Base-by-base conservation (phyloP, 2,888 invertebrate species). In the Cloeon dipterum region DNA sequence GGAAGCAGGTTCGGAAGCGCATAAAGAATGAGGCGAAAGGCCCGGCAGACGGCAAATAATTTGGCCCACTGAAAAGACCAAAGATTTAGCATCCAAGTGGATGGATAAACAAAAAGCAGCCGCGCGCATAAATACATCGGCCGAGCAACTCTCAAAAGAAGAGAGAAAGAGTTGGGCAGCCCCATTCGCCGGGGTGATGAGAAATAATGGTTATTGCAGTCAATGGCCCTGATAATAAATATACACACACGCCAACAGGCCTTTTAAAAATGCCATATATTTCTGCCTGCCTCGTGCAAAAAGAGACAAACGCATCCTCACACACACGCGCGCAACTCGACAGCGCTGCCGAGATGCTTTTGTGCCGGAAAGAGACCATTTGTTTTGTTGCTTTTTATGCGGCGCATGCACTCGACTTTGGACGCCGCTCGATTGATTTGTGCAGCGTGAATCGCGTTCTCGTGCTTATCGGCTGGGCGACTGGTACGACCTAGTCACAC, bases 121-220 rank as follows among this genome's bases (percentile, higher is more conserved):
- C n/a, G 5, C n/a, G n/a, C 29, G 11, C 29, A n/a, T 29, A 29
- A 14, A 29, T 29, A 29, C 29, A 29, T 29, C 21, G 29, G 25
- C n/a, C 8, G 29, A 29, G 29, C 16, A 29, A n/a, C 21, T 21
- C 21, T 8, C 21, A 29, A 29, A 29, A 5, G 16, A 16, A 29
- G 7, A 29, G 5, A 29, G 5, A 29, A 29, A 29, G n/a, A 29
- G 16, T n/a, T 14, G 5, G 5, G 7, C 21, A 21, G 21, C 29
- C 29, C 29, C 29, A 16, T 29, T 29, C n/a, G 16, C n/a, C 7
- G 29, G 7, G 7, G 29, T 23, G 16, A n/a, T 29, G 16, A n/a
- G n/a, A 29, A 29, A 14, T 29, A 29, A 29, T 29, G 29, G 29
- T 29, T 29, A 29, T 29, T 29, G 29, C 29, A 29, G 29, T 29